Evolutionary conservation across 2,113 vertebrate species (phyloP), one percentile per base, ranked within the genome.

Genomic region (Ciconia maguari): DNA sequence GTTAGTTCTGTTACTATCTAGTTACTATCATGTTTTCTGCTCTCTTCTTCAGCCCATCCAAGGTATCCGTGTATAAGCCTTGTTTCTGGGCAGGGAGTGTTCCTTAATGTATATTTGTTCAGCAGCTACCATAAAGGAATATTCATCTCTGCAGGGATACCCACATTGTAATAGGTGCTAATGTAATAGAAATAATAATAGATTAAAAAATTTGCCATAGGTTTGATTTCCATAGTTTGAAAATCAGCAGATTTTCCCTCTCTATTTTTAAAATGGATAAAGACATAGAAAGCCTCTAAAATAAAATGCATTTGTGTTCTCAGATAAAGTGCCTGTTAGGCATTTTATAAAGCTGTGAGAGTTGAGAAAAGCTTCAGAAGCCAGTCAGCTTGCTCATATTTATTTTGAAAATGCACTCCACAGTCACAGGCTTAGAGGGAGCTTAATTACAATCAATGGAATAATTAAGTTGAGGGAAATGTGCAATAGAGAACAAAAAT

Each of bases 371-470:
- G 49, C 58, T 93, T 95, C 83, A 62, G 86, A 91, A 91, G 34
- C 64, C 62, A 94, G 95, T 89, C 94, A 81, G 87, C 71, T 89
- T 86, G 69, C 75, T 96, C 91, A 29, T 83, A 93, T 95, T 96
- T 96, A 91, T 95, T 97, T 97, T 92, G 71, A 97, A 96, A 97
- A 97, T 91, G 80, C 86, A 93, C 62, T 95, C 81, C 90, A 88
- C 68, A 92, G 49, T 95, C 81, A 76, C 74, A 92, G 77, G 89
- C 83, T 96, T 97, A 97, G 87, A 95, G 68, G 57, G 91, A 95
- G 78, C 91, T 95, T 97, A 97, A 97, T 97, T 97, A 95, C 93
- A 97, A 97, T 97, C 97, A 97, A 51, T 93, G 93, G 94, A 96
- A 97, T 96, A 97, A 97, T 97, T 97, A 97, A 91, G 84, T 95